These are phyloP conservation scores for Takifugu bimaculatus DNA, from an alignment of 2,113 vertebrate species.

Conservation along the genomic window DNA sequence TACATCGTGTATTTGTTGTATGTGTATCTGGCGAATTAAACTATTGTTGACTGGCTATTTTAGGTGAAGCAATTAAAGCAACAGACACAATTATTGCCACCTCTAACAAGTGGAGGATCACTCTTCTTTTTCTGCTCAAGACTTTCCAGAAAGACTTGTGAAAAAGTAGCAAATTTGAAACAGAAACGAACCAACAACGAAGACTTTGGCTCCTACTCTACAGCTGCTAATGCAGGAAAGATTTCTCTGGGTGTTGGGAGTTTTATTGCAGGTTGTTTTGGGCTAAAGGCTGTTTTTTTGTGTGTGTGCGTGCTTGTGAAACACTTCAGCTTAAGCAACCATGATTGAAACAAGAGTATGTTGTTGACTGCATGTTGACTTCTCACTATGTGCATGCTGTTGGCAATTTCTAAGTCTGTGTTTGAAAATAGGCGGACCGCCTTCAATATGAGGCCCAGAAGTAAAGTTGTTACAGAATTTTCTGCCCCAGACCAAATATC, in stretches of 20 bases:
- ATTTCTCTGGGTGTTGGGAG: not conserved
- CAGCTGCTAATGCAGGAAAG: no score
- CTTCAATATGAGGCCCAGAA: constrained; percentile 45
- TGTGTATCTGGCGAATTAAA: not conserved
- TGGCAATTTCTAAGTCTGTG: constrained; percentile 8
- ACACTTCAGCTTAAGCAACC: not conserved
- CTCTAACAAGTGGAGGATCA: no score
- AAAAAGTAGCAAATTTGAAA: no score
- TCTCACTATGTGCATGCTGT: constrained; percentile 32
- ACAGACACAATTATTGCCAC: not conserved
- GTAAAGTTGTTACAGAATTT: constrained; percentile 31
- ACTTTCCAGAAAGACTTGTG: no score
- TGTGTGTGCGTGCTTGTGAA: no score
- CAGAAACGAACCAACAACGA: no score
- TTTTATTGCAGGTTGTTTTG: not conserved
- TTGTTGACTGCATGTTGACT: constrained; percentile 50
- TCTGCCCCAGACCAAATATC: constrained; percentile 39
- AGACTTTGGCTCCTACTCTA: no score
- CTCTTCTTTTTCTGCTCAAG: no score
- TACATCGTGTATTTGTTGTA: no score
- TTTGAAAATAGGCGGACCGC: no score
- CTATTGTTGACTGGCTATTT: constrained; percentile 42
- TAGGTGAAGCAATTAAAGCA: constrained; percentile 45
- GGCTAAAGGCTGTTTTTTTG: not conserved
- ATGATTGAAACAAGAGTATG: constrained; percentile 38